These are phyloP conservation scores for Apis mellifera DNA, from an alignment of 1,140 invertebrate genomes.

Conservation along the genomic window Amel_HAv3.1 CM009944.2:8454001-8454500, in stretches of 20 bases:
- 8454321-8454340: slow-evolving; percentile 55
- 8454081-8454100: neutral
- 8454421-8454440: slow-evolving; percentile 1
- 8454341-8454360: slow-evolving; percentile 43
- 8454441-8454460: too few relatives aligned
- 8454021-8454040: too few relatives aligned
- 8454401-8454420: slow-evolving; percentile 48
- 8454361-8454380: slow-evolving; percentile 21
- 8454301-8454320: slow-evolving; percentile 46
- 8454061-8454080: too few relatives aligned
- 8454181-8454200: neutral
- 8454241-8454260: slow-evolving; percentile 42
- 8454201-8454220: too few relatives aligned
- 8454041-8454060: too few relatives aligned
- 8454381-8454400: neutral
- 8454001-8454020: too few relatives aligned
- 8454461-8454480: too few relatives aligned
- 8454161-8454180: too few relatives aligned
- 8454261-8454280: slow-evolving; percentile 43
- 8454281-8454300: slow-evolving; percentile 43
- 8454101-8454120: neutral
- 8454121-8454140: neutral
- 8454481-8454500: too few relatives aligned
- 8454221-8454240: slow-evolving; percentile 21
- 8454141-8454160: too few relatives aligned